These are phyloP conservation scores for Drosophila lacicola DNA, from an alignment of 2,888 invertebrate genomes.

Conservation along the genomic window DNA sequence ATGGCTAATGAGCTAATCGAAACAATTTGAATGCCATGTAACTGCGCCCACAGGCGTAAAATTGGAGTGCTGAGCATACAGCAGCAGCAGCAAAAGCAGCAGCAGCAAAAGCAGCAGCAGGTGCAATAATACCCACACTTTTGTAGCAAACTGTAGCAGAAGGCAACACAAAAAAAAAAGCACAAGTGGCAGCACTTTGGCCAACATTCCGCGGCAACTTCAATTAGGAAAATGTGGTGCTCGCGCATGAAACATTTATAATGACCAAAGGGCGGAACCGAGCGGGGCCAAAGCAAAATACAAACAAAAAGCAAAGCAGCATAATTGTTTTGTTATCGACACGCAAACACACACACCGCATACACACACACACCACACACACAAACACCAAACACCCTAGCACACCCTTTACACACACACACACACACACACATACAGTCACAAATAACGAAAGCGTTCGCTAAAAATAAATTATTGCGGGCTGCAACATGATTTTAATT, in stretches of 20 bases:
- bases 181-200: constrained; percentile 16
- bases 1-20: constrained; percentile 40
- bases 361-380: constrained; percentile 3
- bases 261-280: constrained; percentile 45
- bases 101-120: constrained; percentile 10
- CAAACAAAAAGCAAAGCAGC: constrained; percentile 63
- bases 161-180: constrained; percentile 10
- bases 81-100: background rate
- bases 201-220: constrained; percentile 56
- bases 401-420: background rate
- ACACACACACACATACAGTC: background rate
- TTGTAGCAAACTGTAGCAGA: constrained; percentile 21
- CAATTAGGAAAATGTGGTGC: constrained; percentile 64
- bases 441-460: constrained; percentile 44
- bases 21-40: constrained; percentile 33
- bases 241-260: constrained; percentile 57
- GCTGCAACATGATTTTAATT: constrained; percentile 75
- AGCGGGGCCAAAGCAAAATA: constrained; percentile 22
- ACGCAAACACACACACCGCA: constrained; percentile 25
- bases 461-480: constrained; percentile 77
- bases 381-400: background rate
- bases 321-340: constrained; percentile 77
- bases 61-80: constrained; percentile 3
- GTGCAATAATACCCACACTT: constrained; percentile 21
- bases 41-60: constrained; percentile 28